Evolutionary conservation across 2,888 invertebrate species (phyloP), one percentile per base, ranked within the genome.

Genomic region (Chalcosyrphus nemorum): DNA sequence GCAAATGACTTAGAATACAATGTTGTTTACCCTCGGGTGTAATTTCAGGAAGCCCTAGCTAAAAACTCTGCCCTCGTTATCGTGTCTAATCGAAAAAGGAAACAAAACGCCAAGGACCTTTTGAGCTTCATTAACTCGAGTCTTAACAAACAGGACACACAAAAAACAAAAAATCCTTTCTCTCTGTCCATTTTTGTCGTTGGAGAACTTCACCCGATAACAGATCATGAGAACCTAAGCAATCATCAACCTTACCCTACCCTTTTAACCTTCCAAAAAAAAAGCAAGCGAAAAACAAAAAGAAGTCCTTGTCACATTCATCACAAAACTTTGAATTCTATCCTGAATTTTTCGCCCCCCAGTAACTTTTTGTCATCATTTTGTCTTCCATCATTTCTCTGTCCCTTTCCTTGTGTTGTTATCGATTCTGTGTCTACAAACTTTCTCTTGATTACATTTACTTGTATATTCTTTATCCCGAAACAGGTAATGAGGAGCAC

Each of bases 401-500:
- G 24, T n/a, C n/a, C 24, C 4, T 3, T 5, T 13, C 4, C 13
- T 11, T 52, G 17, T 43, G 61, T 6, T 43, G 9, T 52, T n/a
- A n/a, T 68, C 13, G 2, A n/a, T 35, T 9, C 29, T 41, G 24
- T 56, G 61, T 32, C 24, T 43, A 27, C 52, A 47, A 9, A 32
- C 9, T 38, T 65, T 11, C 7, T 1, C 38, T 27, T 70, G 68
- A 76, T 76, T 65, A 70, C 27, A 65, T 84, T 86, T 85, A n/a
- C 80, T 52, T 86, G n/a, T n/a, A n/a, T n/a, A 54, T 86, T 71
- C 72, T 68, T 71, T 59, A 78, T 86, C 75, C n/a, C 70, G 74
- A 66, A 84, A 72, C 92, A 96, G 96, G 96, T 88, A 94, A 95
- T 87, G 95, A 95, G 90, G 96, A 97, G 92, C 96, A 95, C 91